Conservation (phyloP, 1,140 invertebrate genomes). For the Radopholus similis region DNA sequence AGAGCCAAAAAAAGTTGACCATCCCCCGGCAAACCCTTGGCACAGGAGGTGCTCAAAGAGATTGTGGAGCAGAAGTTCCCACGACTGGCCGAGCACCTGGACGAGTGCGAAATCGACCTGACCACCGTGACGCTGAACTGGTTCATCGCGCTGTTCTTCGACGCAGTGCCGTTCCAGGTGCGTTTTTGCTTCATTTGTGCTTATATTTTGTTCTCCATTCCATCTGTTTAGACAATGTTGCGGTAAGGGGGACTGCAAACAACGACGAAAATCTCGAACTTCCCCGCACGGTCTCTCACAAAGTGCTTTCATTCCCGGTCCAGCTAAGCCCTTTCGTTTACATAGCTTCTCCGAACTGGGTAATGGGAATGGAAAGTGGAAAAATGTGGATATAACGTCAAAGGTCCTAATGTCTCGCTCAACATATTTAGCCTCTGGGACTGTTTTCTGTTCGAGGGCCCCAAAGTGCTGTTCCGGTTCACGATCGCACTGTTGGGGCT, state of each 20-base stretch:
- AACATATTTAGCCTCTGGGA: slow-evolving; percentile 76
- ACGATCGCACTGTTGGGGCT: slow-evolving; percentile 75
- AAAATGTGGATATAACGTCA: no score
- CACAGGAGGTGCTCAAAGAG: slow-evolving; percentile 63
- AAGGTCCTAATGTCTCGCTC: no score
- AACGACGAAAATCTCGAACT: no score
- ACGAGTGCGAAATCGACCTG: slow-evolving; percentile 64
- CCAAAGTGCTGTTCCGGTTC: slow-evolving; percentile 80
- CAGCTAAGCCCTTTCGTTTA: no score
- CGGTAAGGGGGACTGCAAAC: no score
- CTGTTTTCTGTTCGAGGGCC: slow-evolving; percentile 86
- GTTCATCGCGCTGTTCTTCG: slow-evolving; percentile 66
- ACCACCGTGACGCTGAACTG: slow-evolving; percentile 66
- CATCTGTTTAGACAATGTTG: slow-evolving; percentile 63
- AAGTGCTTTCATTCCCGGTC: no score
- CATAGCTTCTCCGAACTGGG: no score
- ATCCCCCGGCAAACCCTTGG: background rate
- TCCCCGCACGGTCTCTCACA: no score
- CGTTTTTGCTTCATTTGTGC: background rate
- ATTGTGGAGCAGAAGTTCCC: slow-evolving; percentile 63
- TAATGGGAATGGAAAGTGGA: no score
- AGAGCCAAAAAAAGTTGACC: background rate
- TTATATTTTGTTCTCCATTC: background rate
- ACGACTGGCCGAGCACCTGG: slow-evolving; percentile 61
- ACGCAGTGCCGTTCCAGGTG: slow-evolving; percentile 65